phyloP scores from a whole-genome alignment of 2,888 invertebrate species.

The Pheosia tremula region DNA sequence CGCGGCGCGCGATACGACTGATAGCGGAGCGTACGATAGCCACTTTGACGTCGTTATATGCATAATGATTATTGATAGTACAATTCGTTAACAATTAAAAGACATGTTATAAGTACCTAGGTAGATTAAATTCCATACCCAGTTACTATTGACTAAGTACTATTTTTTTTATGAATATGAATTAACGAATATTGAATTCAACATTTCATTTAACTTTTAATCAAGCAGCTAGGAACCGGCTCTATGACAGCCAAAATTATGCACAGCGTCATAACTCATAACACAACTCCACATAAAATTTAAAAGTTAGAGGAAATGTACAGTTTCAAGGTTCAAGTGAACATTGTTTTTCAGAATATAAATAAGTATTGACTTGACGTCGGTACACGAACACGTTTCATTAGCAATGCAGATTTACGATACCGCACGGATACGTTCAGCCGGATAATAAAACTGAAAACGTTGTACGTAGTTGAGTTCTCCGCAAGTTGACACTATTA shows the following conservation, averaged over 20 bases:
- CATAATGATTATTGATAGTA: neutral
- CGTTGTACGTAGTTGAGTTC: constrained; percentile 12
- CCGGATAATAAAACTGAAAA: constrained; percentile 37
- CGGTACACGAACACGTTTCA: constrained; percentile 44
- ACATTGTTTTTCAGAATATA: constrained; percentile 31
- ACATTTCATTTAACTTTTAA: too few species aligned
- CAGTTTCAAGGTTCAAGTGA: constrained; percentile 35
- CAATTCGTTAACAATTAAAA: neutral
- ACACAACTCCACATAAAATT: constrained; percentile 25
- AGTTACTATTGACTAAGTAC: too few species aligned
- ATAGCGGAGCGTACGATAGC: constrained; percentile 4
- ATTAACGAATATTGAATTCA: too few species aligned
- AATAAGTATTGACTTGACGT: constrained; percentile 47
- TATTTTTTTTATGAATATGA: too few species aligned
- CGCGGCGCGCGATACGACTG: constrained; percentile 6
- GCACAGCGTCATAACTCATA: neutral
- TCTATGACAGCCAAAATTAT: neutral
- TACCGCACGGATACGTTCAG: constrained; percentile 40
- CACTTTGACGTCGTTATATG: neutral
- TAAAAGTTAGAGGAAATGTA: constrained; percentile 28
- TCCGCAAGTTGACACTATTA: neutral
- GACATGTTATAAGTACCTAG: too few species aligned
- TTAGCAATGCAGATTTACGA: constrained; percentile 55
- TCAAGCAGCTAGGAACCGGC: neutral
- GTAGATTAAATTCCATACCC: too few species aligned